Evolutionary conservation across 2,888 invertebrate species (phyloP), one percentile per base, ranked within the genome.

Genomic region (Folsomia manolachei): DNA sequence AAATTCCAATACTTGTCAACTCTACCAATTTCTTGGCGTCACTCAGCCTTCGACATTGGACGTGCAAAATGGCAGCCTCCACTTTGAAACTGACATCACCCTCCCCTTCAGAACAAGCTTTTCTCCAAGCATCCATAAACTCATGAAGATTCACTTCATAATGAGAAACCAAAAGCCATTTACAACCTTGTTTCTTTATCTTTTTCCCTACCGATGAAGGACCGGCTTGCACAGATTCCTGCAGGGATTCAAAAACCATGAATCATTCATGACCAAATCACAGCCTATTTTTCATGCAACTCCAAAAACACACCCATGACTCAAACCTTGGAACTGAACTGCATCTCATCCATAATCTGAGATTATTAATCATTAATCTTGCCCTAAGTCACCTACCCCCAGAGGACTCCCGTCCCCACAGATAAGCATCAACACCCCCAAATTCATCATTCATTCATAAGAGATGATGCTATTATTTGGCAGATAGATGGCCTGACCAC

Each of bases 91-190:
- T 71, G 0, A 77, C 72, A 62, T 78, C 71, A 18, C 9, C 24
- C 25, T 63, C 62, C 9, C 53, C 60, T 14, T 18, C 24, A 21
- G 63, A 9, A 23, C 19, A 63, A 2, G 27, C 61, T n/a, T 53
- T 61, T 19, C 69, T 53, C 72, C 68, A 79, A 18, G 71, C 60
- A 11, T 74, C 53, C 11, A 74, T 53, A 27, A 80, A 73, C 21
- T 73, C 74, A 27, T 71, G 69, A 23, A 68, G 63, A 11, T 51
- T 21, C 11, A 79, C 63, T 66, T 77, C 75, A 68, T 79, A 78
- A 69, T 80, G 80, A 18, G 80, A 71, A 2, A 79, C 79, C 53
- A 68, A 76, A 11, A 80, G 72, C 80, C 80, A 80, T 64, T 76
- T 76, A 60, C 79, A 80, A 0, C 79, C 80, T 70, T 78, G 75